Conservation (phyloP, 2,797 vertebrate species). For the Tenualosa thibaudeaui region DNA sequence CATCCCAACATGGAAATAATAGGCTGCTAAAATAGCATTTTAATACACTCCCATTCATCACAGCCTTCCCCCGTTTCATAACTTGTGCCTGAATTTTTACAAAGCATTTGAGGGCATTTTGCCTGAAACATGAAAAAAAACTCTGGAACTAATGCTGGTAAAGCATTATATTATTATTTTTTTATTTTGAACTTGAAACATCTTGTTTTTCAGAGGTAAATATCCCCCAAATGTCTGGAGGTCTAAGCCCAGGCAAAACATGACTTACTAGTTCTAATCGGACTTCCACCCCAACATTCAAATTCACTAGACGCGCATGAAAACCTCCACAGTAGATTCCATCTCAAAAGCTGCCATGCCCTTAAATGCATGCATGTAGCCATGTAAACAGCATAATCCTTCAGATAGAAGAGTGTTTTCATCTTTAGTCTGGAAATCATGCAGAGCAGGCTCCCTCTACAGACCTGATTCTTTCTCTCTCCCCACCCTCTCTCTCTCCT, state of each 20-base stretch:
- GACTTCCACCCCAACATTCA: background rate
- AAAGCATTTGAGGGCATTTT: background rate
- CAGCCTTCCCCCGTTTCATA: background rate
- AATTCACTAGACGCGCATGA: background rate
- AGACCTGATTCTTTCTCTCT: background rate
- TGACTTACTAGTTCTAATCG: background rate
- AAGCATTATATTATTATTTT: background rate
- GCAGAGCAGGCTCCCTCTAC: background rate
- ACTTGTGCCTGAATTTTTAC: background rate
- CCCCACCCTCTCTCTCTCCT: background rate
- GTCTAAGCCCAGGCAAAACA: background rate
- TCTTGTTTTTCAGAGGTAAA: background rate
- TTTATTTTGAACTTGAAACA: background rate
- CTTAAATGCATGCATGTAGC: background rate
- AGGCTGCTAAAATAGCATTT: background rate
- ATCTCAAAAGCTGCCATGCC: background rate
- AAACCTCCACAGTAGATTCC: background rate
- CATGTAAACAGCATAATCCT: constrained; percentile 6
- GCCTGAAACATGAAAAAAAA: background rate
- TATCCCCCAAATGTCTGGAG: background rate
- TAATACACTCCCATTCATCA: background rate
- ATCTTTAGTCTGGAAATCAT: background rate
- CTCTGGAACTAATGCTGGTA: background rate
- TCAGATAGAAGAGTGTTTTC: background rate
- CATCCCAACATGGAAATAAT: background rate